phyloP scores from a whole-genome alignment of 2,888 invertebrate species.

The Pachydiplax longipennis region DNA sequence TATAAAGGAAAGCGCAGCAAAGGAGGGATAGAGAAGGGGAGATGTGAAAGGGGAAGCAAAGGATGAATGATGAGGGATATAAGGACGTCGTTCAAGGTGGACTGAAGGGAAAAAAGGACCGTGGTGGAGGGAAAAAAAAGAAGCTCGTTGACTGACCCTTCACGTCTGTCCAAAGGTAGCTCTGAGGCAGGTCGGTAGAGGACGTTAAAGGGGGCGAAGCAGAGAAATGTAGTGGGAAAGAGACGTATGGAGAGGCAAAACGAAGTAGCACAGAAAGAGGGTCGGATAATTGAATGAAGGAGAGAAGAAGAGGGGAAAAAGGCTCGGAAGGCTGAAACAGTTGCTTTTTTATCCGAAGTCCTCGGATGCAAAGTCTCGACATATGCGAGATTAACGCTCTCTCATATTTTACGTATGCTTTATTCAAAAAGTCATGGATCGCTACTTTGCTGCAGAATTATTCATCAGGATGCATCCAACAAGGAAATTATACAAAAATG shows the following conservation, averaged over 20 bases:
- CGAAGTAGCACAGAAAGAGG: background rate
- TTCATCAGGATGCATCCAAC: no score
- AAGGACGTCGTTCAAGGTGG: background rate
- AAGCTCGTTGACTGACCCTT: background rate
- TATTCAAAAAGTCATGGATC: no score
- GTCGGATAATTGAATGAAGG: background rate
- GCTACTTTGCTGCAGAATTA: no score
- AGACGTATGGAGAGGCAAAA: background rate
- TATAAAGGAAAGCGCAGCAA: background rate
- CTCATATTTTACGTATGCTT: background rate
- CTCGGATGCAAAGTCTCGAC: background rate
- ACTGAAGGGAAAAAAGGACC: background rate
- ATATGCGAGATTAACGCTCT: background rate
- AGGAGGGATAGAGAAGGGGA: background rate
- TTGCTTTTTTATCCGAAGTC: background rate
- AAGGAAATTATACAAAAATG: no score
- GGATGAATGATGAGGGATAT: background rate
- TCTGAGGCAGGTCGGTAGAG: background rate
- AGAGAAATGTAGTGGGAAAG: background rate
- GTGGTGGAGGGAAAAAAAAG: background rate
- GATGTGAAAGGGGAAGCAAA: background rate
- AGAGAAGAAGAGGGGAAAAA: background rate
- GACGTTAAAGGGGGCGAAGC: background rate
- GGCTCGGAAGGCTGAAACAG: background rate
- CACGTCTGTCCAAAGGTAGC: background rate